A percentile compares a stretch with the other conserved stretches of the same genome.
These are phyloP conservation scores for Pachycephala philippinensis DNA, from an alignment of 2,113 vertebrate species.

Conservation along the genomic window DNA sequence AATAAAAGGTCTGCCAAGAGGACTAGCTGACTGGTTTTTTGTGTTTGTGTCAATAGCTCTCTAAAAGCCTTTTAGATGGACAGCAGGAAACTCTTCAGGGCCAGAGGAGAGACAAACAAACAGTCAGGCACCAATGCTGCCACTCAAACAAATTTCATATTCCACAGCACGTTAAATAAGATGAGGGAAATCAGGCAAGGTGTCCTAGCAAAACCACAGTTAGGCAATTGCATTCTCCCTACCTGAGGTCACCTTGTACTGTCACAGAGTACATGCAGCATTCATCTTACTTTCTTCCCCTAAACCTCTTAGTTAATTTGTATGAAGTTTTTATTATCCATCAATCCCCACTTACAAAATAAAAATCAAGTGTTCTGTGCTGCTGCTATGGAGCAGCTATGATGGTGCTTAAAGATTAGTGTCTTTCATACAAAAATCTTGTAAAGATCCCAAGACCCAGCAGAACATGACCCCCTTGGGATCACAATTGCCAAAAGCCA, in stretches of 20 bases:
- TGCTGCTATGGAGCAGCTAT: background rate
- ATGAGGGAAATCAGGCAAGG: background rate
- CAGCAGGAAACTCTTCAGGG: background rate
- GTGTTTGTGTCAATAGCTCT: background rate
- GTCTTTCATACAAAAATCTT: background rate
- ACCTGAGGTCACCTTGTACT: background rate
- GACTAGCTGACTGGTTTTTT: background rate
- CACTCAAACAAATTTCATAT: background rate
- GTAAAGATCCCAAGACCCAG: background rate
- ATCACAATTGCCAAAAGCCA: background rate
- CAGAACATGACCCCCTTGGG: background rate
- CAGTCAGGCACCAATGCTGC: background rate
- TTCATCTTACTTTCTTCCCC: background rate
- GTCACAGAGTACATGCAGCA: background rate
- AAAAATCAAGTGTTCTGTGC: background rate
- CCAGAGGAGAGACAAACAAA: background rate
- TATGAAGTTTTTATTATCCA: background rate
- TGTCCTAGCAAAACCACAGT: background rate
- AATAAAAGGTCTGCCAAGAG: background rate
- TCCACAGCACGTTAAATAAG: background rate
- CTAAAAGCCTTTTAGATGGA: background rate
- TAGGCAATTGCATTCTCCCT: background rate
- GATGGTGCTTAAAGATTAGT: background rate
- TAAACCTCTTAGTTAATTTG: background rate
- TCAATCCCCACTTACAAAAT: background rate